Base-by-base conservation (phyloP, 2,888 invertebrate genomes). In the Xestoiulus laeticollis region DNA sequence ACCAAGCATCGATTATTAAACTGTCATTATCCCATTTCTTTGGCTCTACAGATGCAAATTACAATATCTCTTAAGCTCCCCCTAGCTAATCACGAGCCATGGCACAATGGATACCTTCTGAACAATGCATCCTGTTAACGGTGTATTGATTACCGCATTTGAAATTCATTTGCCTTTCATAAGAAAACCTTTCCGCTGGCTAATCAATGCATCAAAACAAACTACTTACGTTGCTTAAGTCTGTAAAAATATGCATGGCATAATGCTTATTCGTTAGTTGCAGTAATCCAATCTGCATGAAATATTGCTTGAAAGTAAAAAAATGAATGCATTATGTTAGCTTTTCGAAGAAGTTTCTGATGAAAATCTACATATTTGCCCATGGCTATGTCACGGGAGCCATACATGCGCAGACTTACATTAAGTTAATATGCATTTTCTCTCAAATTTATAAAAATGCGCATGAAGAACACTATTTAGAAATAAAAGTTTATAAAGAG, bases 161-260 rank as follows among this genome's bases (percentile, higher is more conserved):
- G 78, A 78, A 78, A 16, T 78, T 30, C 78, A 30, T 78, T 78
- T 78, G 14, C 78, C 30, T 30, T 8, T 78, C 2, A 14, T 4
- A 30, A 78, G 78, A 8, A n/a, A 78, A 78, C 30, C 30, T 78
- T 78, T 30, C 78, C 78, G 26, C 14, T 32, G 30, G 78, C 78
- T 78, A 78, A 78, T 78, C 78, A 78, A 78, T 78, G 30, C 30
- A 30, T 78, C 78, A 78, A 78, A 30, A 78, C 78, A 78, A 78
- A 30, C 30, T 26, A 32, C 30, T 78, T 78, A 16, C 16, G 30
- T 32, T 78, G 16, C 78, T 78, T 32, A 78, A 78, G 30, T 14
- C 30, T 32, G 30, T 2, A 30, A 16, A 78, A 1, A 32, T 68
- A 22, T 68, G 59, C n/a, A 22, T 68, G 22, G 22, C 59, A 68